These are phyloP conservation scores for Homalodisca vitripennis DNA, from an alignment of 1,140 invertebrate genomes.

Conservation along the genomic window DNA sequence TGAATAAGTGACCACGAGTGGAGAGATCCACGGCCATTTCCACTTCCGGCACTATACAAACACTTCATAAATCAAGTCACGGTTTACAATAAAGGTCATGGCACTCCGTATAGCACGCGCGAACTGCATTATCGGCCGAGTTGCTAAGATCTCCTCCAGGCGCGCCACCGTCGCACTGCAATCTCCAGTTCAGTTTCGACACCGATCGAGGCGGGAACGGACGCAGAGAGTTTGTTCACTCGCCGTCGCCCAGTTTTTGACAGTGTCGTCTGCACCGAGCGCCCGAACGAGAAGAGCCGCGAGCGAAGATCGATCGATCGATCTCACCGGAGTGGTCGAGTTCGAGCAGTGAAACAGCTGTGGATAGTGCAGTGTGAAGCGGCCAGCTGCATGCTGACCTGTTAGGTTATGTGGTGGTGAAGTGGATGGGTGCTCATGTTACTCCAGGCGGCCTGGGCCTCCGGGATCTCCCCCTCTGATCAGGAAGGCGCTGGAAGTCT, in stretches of 20 bases:
- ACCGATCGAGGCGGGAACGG: background rate
- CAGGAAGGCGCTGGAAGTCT: slow-evolving; percentile 33
- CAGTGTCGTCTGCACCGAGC: slow-evolving; percentile 5
- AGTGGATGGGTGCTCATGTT: slow-evolving; percentile 34
- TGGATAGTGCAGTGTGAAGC: background rate
- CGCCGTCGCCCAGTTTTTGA: background rate
- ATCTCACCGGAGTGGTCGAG: no score
- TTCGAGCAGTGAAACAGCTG: no score
- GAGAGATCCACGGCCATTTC: background rate
- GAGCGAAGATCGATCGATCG: no score
- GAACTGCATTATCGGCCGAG: slow-evolving; percentile 6
- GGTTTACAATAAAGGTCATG: background rate
- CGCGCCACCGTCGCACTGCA: background rate
- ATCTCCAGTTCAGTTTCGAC: slow-evolving; percentile 16
- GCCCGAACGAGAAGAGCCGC: no score
- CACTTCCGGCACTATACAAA: background rate
- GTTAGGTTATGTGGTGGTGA: no score
- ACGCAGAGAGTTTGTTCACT: background rate
- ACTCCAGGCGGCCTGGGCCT: slow-evolving; percentile 39
- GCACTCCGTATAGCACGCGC: background rate
- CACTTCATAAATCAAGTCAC: background rate
- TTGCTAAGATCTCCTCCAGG: background rate
- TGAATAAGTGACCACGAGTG: no score
- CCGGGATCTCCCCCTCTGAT: slow-evolving; percentile 31
- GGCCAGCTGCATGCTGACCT: no score